Conservation (phyloP, 2,113 vertebrate genomes). For the Fulica atra region DNA sequence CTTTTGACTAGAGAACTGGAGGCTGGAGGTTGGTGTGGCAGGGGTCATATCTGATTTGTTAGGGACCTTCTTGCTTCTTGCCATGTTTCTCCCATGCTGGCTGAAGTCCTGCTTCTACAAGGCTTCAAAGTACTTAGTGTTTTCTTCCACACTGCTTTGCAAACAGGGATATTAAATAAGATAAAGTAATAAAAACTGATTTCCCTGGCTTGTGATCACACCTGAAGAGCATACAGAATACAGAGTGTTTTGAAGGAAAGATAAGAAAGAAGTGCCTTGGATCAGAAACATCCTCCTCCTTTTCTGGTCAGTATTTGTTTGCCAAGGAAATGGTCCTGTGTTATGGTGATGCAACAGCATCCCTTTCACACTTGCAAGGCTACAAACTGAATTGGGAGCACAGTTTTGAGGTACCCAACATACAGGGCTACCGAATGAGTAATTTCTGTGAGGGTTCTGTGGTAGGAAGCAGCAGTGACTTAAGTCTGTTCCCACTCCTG, state of each 20-base stretch:
- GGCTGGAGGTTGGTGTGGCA: neutral
- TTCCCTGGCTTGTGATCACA: neutral
- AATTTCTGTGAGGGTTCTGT: neutral
- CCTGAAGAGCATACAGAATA: neutral
- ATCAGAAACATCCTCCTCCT: neutral
- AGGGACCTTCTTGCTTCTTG: neutral
- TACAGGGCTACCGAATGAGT: neutral
- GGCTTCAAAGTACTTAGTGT: neutral
- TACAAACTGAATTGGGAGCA: neutral
- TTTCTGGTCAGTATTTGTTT: neutral
- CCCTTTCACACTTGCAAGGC: neutral
- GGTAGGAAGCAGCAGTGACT: neutral
- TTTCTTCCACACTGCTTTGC: neutral
- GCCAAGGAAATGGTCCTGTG: neutral
- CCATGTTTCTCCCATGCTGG: neutral
- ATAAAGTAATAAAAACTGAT: neutral
- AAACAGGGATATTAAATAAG: neutral
- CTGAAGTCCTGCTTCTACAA: neutral
- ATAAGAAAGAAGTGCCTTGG: no score
- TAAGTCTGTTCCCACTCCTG: neutral
- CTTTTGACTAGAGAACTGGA: neutral
- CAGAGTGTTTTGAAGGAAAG: no score
- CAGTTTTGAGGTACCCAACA: fast-evolving
- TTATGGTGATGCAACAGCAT: neutral
- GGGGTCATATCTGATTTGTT: neutral